Conservation (phyloP, 30 jellyfish, hydroid and myxozoan species). For the Calvadosia cruxmelitensis region DNA sequence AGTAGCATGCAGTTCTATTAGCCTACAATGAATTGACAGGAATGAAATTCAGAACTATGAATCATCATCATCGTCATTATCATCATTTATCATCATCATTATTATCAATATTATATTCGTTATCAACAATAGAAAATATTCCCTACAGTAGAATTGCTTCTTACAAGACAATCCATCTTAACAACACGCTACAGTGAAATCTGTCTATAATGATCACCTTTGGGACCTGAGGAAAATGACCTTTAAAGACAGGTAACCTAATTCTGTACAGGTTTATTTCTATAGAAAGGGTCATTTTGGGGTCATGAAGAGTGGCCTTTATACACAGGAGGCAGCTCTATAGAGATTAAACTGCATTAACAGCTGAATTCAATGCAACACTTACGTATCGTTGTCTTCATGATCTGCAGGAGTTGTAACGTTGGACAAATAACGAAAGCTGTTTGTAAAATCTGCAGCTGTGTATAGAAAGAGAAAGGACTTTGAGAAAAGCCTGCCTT, state of each 20-base stretch:
- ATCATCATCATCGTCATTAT: too few species aligned
- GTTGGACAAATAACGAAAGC: constrained; percentile 47
- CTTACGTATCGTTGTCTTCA: constrained; percentile 1
- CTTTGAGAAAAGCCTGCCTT: too few species aligned
- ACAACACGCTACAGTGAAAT: background rate
- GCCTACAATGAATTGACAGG: too few species aligned
- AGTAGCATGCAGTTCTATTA: too few species aligned
- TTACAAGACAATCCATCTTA: background rate
- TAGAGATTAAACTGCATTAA: background rate
- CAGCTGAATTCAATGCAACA: background rate
- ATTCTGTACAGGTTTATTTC: too few species aligned
- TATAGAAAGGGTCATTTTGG: too few species aligned
- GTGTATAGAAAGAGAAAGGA: background rate
- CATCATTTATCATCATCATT: too few species aligned
- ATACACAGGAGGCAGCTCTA: background rate
- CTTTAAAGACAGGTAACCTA: background rate
- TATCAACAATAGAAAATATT: too few species aligned
- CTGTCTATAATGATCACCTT: background rate
- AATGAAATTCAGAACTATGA: too few species aligned
- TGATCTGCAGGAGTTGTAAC: constrained; percentile 12
- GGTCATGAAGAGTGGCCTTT: too few species aligned
- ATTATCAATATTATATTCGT: too few species aligned
- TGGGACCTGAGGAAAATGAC: background rate
- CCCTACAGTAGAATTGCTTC: background rate
- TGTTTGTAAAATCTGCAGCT: constrained; percentile 85